phyloP scores from a whole-genome alignment of 1,140 invertebrate genomes.

The Hirudo medicinalis region DNA sequence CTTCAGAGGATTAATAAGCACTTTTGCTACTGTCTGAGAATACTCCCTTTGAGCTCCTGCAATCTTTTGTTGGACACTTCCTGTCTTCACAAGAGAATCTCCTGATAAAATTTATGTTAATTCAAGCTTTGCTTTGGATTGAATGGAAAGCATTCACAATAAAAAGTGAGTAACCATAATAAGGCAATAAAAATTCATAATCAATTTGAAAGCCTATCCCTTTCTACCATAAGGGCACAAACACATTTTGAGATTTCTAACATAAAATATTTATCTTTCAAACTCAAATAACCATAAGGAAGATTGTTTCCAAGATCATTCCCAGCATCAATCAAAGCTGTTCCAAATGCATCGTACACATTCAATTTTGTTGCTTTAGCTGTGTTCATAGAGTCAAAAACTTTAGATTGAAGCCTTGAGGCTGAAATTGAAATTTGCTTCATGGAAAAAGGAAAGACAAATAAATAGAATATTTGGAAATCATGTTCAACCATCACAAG shows the following conservation, averaged over 20 bases:
- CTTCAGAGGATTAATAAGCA: slow-evolving; percentile 70
- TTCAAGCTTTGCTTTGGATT: background rate
- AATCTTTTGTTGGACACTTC: slow-evolving; percentile 70
- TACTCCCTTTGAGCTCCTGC: slow-evolving; percentile 79
- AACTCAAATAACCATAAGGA: background rate
- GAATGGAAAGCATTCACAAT: background rate
- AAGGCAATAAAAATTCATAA: background rate
- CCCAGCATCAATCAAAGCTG: background rate
- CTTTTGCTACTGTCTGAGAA: slow-evolving; percentile 60
- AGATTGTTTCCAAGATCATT: background rate
- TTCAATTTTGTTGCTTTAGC: background rate
- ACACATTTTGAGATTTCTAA: background rate
- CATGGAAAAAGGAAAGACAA: too few relatives aligned
- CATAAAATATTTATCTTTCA: background rate
- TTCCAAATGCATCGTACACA: background rate
- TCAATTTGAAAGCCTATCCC: background rate
- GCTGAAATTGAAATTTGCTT: background rate
- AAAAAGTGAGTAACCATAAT: background rate
- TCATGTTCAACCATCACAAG: too few relatives aligned
- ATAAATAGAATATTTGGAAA: too few relatives aligned
- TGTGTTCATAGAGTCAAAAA: background rate
- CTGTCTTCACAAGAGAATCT: slow-evolving; percentile 73
- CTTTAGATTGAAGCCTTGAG: slow-evolving; percentile 5
- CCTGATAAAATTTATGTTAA: slow-evolving; percentile 37
- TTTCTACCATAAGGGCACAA: background rate